phyloP scores from a whole-genome alignment of 2,888 invertebrate genomes.

The Calameuta pallipes region DNA sequence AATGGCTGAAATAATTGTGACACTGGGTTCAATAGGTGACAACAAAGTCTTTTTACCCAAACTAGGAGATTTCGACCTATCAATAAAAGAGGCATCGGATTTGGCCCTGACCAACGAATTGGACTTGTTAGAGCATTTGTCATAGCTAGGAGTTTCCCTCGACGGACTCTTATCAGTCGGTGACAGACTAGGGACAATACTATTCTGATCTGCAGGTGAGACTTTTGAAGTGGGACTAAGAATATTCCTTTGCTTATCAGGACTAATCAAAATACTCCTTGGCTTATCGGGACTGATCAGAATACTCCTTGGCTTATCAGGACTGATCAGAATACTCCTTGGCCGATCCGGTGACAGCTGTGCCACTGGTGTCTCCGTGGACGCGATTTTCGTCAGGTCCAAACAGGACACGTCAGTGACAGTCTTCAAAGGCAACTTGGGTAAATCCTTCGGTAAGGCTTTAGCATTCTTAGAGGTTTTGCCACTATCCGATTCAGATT shows the following conservation, averaged over 20 bases:
- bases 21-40: conserved; percentile 50
- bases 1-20: conserved; percentile 49
- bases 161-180: conserved; percentile 51
- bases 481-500: conserved; percentile 57
- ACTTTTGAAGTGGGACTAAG: conserved; percentile 52
- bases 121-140: conserved; percentile 43
- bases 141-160: conserved; percentile 38
- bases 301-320: conserved; percentile 53
- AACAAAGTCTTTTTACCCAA: conserved; percentile 54
- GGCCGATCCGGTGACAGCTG: conserved; percentile 65
- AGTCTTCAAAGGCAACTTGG: conserved; percentile 53
- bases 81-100: conserved; percentile 34
- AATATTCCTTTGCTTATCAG: conserved; percentile 50
- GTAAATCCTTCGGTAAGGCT: conserved; percentile 47
- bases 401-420: conserved; percentile 53
- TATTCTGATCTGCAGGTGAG: conserved; percentile 52
- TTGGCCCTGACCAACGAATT: conserved; percentile 50
- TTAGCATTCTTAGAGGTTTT: conserved; percentile 42
- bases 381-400: conserved; percentile 53
- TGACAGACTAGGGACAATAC: conserved; percentile 37
- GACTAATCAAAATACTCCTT: conserved; percentile 45
- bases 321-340: conserved; percentile 51
- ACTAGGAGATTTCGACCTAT: conserved; percentile 47
- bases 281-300: conserved; percentile 49
- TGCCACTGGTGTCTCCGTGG: conserved; percentile 36